These are phyloP conservation scores for Sebastolobus altivelis DNA, from an alignment of 2,797 vertebrate species.

Conservation along the genomic window DNA sequence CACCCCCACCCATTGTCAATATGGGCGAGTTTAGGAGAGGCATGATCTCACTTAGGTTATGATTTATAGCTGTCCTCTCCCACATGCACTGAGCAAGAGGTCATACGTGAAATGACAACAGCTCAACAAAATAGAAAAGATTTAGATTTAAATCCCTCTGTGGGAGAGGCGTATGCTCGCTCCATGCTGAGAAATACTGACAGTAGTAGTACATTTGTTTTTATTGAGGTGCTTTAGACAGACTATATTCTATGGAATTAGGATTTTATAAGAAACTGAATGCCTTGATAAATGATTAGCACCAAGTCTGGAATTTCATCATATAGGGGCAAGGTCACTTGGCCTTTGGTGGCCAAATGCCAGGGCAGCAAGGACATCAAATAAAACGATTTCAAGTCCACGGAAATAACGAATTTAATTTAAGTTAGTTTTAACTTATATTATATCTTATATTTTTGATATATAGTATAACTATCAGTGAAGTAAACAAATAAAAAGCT, in stretches of 20 bases:
- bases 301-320: no score
- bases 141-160: constrained; percentile 34
- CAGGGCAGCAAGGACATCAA: no score
- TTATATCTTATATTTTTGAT: no score
- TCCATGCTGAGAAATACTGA: constrained; percentile 19
- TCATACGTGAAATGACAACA: constrained; percentile 20
- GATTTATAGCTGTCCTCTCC: constrained; percentile 28
- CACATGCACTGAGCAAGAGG: constrained; percentile 6
- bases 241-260: background rate
- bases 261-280: background rate
- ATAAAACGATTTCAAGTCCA: no score
- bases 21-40: constrained; percentile 23
- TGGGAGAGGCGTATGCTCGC: background rate
- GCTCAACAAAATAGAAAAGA: constrained; percentile 30
- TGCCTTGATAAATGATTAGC: background rate
- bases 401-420: no score
- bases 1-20: constrained; percentile 44
- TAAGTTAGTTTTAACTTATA: no score
- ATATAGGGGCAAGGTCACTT: no score
- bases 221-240: background rate
- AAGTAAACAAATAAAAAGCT: no score
- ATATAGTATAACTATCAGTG: no score
- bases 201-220: constrained; percentile 7
- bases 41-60: constrained; percentile 31
- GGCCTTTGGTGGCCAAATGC: no score